Evolutionary conservation across 2,113 vertebrate species (phyloP).

Genomic region (Campylomormyrus numenius): DNA sequence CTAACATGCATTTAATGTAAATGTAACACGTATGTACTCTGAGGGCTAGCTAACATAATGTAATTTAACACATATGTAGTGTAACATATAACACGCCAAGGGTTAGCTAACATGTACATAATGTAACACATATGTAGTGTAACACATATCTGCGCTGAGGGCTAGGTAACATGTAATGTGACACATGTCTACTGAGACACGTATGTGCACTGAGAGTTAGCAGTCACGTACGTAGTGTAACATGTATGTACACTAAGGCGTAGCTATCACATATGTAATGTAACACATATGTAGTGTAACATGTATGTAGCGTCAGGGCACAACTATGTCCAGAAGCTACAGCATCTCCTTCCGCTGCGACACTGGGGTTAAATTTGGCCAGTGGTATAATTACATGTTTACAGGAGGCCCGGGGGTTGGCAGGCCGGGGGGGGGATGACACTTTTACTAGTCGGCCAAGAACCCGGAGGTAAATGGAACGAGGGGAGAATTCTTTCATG

Average conservation of each 20-base stretch:
- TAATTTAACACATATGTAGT: background rate
- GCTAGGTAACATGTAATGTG: conserved; percentile 6
- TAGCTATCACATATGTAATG: background rate
- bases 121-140: background rate
- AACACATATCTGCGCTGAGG: background rate
- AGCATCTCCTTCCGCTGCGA: conserved; percentile 22
- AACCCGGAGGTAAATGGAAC: conserved; percentile 49
- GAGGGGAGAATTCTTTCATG: conserved; percentile 28
- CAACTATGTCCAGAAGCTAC: conserved; percentile 32
- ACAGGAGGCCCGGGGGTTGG: conserved; percentile 4
- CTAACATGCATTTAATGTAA: background rate
- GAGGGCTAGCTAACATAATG: conserved; percentile 19
- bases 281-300: background rate
- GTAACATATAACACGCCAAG: background rate
- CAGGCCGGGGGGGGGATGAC: conserved; percentile 22
- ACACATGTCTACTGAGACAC: background rate
- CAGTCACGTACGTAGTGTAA: no score
- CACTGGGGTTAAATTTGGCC: conserved; percentile 43
- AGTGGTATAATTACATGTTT: conserved; percentile 37
- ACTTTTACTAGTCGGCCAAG: background rate
- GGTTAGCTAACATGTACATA: background rate
- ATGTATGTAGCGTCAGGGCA: background rate
- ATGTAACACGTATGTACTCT: background rate
- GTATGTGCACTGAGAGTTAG: no score
- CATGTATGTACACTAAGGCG: background rate